Evolutionary conservation across 2,888 invertebrate species (phyloP), one percentile per base, ranked within the genome.

Genomic region (Erebia aethiops): DNA sequence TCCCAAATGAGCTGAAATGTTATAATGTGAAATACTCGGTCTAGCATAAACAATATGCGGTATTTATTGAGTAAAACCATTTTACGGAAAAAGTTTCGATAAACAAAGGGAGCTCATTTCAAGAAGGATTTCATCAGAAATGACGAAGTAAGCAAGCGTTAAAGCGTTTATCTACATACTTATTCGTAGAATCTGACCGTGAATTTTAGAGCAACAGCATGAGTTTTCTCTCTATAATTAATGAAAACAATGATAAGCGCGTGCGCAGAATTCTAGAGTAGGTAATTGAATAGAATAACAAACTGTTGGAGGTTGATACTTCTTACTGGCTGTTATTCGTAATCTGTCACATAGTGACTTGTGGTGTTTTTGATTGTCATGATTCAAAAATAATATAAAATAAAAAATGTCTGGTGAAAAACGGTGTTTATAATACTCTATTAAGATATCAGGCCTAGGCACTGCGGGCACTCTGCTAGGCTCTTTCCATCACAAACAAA

Each of bases 151-250:
- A n/a, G 14, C 14, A 14, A 51, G n/a, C 35, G 35, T 35, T n/a
- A 35, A 1, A 35, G 5, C 35, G 7, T 35, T 14, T 51, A n/a
- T 5, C 7, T 51, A 51, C 14, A n/a, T n/a, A 7, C 14, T 51
- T 16, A 46, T 61, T 61, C 61, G 46, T 52, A 64, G 64, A 64
- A 64, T 41, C 54, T 35, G 62, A 62, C 21, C 62, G 14, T 62
- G 46, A 49, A 26, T 51, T 16, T 35, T 35, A 35, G 49, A 51
- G 54, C 35, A 64, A 52, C 16, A 51, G 51, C 26, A 64, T 26
- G 64, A 41, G 35, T 60, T 41, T 60, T 41, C 13, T 21, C 62
- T 52, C 35, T 64, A 52, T 26, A 52, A 41, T 64, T 51, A 52
- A 46, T 43, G 18, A 64, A 35, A 64, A 65, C 65, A 65, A 41